Base-by-base conservation (phyloP, 2,888 invertebrate genomes). In the Pseudoips prasinana region DNA sequence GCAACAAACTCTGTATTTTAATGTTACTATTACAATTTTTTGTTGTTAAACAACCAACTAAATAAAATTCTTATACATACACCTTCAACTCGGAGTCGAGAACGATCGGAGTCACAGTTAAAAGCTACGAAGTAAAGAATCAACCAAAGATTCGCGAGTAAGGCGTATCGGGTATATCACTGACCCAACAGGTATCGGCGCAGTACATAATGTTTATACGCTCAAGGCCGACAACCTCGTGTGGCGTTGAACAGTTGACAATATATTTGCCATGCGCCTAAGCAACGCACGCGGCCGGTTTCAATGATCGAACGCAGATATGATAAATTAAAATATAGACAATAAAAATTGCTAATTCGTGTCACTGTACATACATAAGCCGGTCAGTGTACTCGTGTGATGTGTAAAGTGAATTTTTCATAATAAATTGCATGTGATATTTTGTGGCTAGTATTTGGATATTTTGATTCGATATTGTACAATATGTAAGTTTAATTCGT, bases 251-350 rank as follows among this genome's bases (percentile, higher is more conserved):
- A 26, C 28, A 39, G 52, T 54, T 73, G 75, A 75, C 82, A 82
- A 81, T 81, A 81, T 81, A 81, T 82, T 82, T 74, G 82, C 83
- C 68, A 81, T 74, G 76, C 73, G 67, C 64, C 57, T 58, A 65
- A 55, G 58, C 58, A 56, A 58, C 54, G 41, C 59, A 55, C 63
- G 57, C 60, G 61, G 46, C 25, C 33, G 41, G 39, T 40, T 45
- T 34, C 33, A 50, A 46, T 3, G 3, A 14, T 52, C 48, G 57
- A 43, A 40, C 35, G 39, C 45, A 49, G 33, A 34, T 39, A 46
- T 36, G 44, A 46, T 48, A 53, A 49, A 49, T 44, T 32, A 45
- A 23, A 54, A 47, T 45, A 45, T 41, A 47, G 25, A 43, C 28
- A 44, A 49, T 42, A 45, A 40, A 41, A 10, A 52, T 57, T 33